Evolutionary conservation across 1,140 invertebrate genomes (phyloP).

Genomic region (Mamestra configurata): DNA sequence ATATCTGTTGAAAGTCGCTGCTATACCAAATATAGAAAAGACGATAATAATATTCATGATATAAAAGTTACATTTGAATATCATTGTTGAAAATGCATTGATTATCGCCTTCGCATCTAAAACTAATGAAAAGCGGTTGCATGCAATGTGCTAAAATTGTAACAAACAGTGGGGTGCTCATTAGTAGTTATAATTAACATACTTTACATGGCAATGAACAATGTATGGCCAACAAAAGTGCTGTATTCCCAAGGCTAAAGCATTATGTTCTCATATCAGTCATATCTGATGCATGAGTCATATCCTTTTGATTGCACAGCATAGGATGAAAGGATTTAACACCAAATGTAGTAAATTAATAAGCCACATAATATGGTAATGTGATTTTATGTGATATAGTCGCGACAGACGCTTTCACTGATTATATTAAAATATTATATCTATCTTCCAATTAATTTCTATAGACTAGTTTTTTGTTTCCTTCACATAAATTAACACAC

Average conservation of each 20-base stretch:
- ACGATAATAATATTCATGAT: not conserved
- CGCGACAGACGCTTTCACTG: conserved; percentile 28
- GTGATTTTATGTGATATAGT: not conserved
- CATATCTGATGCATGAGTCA: conserved; percentile 43
- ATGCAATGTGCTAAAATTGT: conserved; percentile 54
- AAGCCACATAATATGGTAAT: conserved; percentile 18
- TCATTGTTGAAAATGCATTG: conserved; percentile 2
- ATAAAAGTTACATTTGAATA: conserved; percentile 19
- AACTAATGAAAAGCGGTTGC: conserved; percentile 43
- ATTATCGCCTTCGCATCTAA: conserved; percentile 11
- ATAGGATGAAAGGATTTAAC: conserved; percentile 12
- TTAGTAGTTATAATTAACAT: conserved; percentile 76
- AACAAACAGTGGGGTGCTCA: conserved; percentile 58
- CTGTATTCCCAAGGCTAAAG: conserved; percentile 41
- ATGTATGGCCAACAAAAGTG: conserved; percentile 53
- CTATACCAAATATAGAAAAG: not conserved
- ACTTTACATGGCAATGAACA: conserved; percentile 64
- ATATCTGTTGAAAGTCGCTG: not conserved
- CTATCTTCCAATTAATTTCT: not conserved
- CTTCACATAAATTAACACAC: not conserved
- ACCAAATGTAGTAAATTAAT: conserved; percentile 10
- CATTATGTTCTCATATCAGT: conserved; percentile 52
- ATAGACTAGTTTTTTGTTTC: not conserved
- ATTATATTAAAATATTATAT: not conserved
- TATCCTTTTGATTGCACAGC: conserved; percentile 38